Base-by-base conservation (phyloP, 2,888 invertebrate genomes). In the Trissonchulus latispiculum region DNA sequence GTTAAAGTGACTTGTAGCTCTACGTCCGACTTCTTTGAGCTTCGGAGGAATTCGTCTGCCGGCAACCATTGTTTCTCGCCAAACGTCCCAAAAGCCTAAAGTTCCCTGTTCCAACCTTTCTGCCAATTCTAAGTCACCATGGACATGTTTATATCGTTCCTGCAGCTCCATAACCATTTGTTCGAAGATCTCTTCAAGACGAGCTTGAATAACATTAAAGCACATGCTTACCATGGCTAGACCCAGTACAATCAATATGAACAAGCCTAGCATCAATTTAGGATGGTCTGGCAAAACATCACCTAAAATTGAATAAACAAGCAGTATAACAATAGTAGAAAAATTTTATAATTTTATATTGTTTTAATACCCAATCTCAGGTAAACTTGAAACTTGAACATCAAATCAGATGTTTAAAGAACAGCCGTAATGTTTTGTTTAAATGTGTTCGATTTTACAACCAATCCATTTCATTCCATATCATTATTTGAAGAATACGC, bases 151-250 rank as follows among this genome's bases (percentile, higher is more conserved):
- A 23, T 48, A 48, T 48, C 48, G 48, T 23, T 77, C 64, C 31
- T 81, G 77, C 8, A 82, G 74, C 70, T 81, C 81, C 79, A 80
- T 79, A 62, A 82, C 75, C 66, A 82, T 72, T 35, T 77, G 76
- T 29, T 79, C 77, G 74, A 81, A 82, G 61, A 81, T 76, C 70
- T 81, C 81, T 71, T 82, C 81, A 3, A 82, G 31, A 2, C 36
- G n/a, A 1, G 35, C 32, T 36, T 74, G 72, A 23, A 84, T 83
- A n/a, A 85, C 84, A 74, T 83, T 84, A 72, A 86, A 83, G 71
- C 83, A 82, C 85, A 85, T 86, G 75, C 84, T 83, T 67, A 86
- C 84, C 3, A 86, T 80, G 0, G 85, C 82, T 3, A 86, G 80
- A 3, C 85, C 85, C 70, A 85, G 77, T 75, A 86, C 84, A 2